Conservation (phyloP, 2,888 invertebrate species). For the Heliconius aoede region DNA sequence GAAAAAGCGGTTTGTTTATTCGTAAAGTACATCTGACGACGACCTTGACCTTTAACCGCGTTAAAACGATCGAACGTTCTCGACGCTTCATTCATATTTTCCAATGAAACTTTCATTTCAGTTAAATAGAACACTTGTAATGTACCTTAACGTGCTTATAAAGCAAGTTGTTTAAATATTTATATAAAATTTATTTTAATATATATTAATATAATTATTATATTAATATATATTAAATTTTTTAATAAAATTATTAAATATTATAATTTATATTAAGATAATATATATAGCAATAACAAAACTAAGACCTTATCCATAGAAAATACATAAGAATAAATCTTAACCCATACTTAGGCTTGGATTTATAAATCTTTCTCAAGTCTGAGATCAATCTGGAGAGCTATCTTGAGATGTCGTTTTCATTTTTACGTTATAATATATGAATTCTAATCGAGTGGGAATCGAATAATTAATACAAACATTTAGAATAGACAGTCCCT, state of each 20-base stretch:
- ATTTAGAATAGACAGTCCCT: too few relatives aligned
- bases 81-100: slow-evolving; percentile 12
- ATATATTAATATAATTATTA: too few relatives aligned
- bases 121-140: not conserved
- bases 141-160: not conserved
- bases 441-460: too few relatives aligned
- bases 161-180: not conserved
- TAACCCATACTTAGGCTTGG: too few relatives aligned
- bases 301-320: not conserved
- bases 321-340: too few relatives aligned
- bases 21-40: not conserved
- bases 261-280: too few relatives aligned
- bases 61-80: slow-evolving; percentile 1
- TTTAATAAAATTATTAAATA: too few relatives aligned
- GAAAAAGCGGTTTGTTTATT: not conserved
- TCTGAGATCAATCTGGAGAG: too few relatives aligned
- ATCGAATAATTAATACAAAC: not conserved
- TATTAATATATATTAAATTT: too few relatives aligned
- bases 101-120: not conserved
- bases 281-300: not conserved
- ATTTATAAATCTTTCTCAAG: too few relatives aligned
- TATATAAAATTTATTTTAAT: not conserved
- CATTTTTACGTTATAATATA: too few relatives aligned
- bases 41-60: slow-evolving; percentile 16
- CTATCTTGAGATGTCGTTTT: too few relatives aligned